These are phyloP conservation scores for Pantelozetes paolii DNA, from an alignment of 2,888 invertebrate species.

Conservation along the genomic window DNA sequence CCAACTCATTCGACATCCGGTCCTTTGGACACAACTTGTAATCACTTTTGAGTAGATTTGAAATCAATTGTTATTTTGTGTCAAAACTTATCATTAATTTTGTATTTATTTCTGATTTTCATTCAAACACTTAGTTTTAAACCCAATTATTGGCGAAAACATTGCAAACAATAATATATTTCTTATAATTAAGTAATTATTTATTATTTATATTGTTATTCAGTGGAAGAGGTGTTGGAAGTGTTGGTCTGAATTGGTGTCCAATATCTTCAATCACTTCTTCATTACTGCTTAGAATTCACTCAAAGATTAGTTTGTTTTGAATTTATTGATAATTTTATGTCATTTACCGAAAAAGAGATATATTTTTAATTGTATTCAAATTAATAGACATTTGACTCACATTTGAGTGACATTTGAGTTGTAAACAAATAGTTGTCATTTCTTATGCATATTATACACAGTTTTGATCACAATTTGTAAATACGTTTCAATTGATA, in stretches of 20 bases:
- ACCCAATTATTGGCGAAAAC: background rate
- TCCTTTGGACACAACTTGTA: too few relatives aligned
- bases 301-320: too few relatives aligned
- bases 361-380: background rate
- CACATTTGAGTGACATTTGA: background rate
- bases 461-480: background rate
- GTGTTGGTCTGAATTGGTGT: background rate
- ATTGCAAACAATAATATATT: constrained; percentile 12
- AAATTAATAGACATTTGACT: background rate
- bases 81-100: too few relatives aligned
- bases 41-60: too few relatives aligned
- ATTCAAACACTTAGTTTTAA: too few relatives aligned
- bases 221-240: background rate
- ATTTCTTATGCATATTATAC: constrained; percentile 7
- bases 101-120: too few relatives aligned
- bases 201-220: constrained; percentile 1
- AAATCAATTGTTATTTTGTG: too few relatives aligned
- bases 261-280: background rate
- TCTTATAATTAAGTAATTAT: constrained; percentile 20
- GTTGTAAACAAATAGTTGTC: constrained; percentile 20
- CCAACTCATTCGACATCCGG: too few relatives aligned
- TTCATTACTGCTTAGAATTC: background rate
- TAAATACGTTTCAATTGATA: constrained; percentile 8
- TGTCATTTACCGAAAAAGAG: background rate
- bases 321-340: too few relatives aligned